phyloP scores from a whole-genome alignment of 2,113 vertebrate genomes.

The Sander vitreus region DNA sequence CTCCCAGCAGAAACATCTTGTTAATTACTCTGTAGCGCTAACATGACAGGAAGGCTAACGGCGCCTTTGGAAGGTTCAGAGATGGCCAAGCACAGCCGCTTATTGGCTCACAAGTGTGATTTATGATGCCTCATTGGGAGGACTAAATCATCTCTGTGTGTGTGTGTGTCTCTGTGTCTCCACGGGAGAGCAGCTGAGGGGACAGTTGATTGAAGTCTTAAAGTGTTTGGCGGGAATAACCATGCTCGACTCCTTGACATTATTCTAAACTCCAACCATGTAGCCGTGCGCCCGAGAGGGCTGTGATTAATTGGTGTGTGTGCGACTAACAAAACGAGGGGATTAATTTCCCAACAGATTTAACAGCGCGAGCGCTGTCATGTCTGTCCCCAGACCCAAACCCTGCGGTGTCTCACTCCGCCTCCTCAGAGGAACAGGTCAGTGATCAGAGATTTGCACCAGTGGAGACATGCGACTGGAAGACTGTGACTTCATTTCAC shows the following conservation, averaged over 20 bases:
- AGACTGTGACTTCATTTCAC: conserved; percentile 5
- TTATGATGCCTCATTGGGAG: conserved; percentile 62
- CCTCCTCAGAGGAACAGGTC: conserved; percentile 54
- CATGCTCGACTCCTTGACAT: conserved; percentile 74
- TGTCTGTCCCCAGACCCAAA: conserved; percentile 48
- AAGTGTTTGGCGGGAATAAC: conserved; percentile 78
- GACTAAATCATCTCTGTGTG: conserved; percentile 62
- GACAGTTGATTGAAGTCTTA: conserved; percentile 79
- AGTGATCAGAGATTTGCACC: conserved; percentile 28
- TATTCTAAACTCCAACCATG: conserved; percentile 71
- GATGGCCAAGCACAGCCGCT: conserved; percentile 54
- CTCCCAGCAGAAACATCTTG: conserved; percentile 55
- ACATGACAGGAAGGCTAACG: conserved; percentile 66
- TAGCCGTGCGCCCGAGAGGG: conserved; percentile 53
- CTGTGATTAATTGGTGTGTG: conserved; percentile 80
- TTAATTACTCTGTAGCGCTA: conserved; percentile 72
- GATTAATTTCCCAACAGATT: conserved; percentile 73
- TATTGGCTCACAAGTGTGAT: conserved; percentile 67
- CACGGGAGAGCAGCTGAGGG: conserved; percentile 52
- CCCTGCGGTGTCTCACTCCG: conserved; percentile 21
- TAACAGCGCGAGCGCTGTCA: conserved; percentile 67
- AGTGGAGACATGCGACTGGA: conserved; percentile 14
- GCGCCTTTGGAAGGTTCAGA: conserved; percentile 67
- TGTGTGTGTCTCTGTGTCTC: conserved; percentile 31
- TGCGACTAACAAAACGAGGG: conserved; percentile 60